A percentile compares a stretch with the other conserved stretches of the same genome.
Conservation (phyloP, 2,888 invertebrate genomes). For the Anticlea derivata region DNA sequence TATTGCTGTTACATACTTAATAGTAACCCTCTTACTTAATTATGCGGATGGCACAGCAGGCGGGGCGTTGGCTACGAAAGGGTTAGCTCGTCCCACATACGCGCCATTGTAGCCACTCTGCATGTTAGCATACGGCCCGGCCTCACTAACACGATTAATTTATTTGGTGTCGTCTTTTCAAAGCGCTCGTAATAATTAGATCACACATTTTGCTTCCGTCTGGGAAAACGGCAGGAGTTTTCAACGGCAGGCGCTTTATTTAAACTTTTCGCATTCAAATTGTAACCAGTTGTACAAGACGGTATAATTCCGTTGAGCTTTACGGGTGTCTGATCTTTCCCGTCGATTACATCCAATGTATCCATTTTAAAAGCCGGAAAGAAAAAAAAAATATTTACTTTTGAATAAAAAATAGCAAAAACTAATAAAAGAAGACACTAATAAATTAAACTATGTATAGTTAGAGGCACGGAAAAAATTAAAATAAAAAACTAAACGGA, state of each 20-base stretch:
- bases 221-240: constrained; percentile 34
- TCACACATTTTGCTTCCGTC: constrained; percentile 43
- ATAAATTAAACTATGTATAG: too few relatives aligned
- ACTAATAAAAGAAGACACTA: too few relatives aligned
- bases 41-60: constrained; percentile 67
- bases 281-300: constrained; percentile 28
- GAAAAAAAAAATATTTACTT: too few relatives aligned
- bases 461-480: too few relatives aligned
- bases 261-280: constrained; percentile 32
- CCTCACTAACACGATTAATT: constrained; percentile 65
- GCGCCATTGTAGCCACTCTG: constrained; percentile 11
- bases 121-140: constrained; percentile 62
- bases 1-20: constrained; percentile 79
- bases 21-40: constrained; percentile 79
- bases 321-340: constrained; percentile 46
- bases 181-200: constrained; percentile 54
- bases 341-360: constrained; percentile 48
- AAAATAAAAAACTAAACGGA: too few relatives aligned
- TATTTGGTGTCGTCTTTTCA: constrained; percentile 62
- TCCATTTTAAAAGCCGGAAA: too few relatives aligned
- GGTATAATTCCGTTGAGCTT: constrained; percentile 34
- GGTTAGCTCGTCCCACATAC: constrained; percentile 52
- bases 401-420: too few relatives aligned
- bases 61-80: constrained; percentile 52
- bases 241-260: constrained; percentile 28